These are phyloP conservation scores for Nannobrachium achirus DNA, from an alignment of 2,113 vertebrate species.

Conservation along the genomic window DNA sequence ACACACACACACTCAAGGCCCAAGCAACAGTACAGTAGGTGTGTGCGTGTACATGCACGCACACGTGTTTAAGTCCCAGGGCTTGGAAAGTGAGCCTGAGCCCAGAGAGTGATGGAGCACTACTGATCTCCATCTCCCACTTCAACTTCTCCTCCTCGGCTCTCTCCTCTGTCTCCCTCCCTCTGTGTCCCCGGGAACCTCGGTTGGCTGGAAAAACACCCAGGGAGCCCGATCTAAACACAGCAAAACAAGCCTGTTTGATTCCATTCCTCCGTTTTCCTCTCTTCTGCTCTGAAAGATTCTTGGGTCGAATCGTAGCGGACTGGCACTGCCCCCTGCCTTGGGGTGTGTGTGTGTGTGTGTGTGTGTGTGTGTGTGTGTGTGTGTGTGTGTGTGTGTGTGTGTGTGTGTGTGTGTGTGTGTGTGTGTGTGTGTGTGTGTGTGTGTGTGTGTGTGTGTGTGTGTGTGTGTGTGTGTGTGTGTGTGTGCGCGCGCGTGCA, in stretches of 20 bases:
- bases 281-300: slow-evolving; percentile 14
- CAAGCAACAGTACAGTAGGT: not conserved
- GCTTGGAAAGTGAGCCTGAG: not conserved
- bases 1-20: not conserved
- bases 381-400: not conserved
- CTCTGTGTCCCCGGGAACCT: slow-evolving; percentile 18
- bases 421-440: not conserved
- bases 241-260: slow-evolving; percentile 39
- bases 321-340: slow-evolving; percentile 29
- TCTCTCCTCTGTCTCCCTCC: not conserved
- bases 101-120: slow-evolving; percentile 13
- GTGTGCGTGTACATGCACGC: not conserved
- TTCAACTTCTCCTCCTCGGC: not conserved
- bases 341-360: slow-evolving; percentile 1
- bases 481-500: not conserved
- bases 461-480: not conserved
- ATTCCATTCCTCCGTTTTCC: slow-evolving; percentile 37
- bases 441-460: slow-evolving; percentile 6
- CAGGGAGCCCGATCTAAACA: slow-evolving; percentile 47
- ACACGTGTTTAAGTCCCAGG: not conserved
- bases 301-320: slow-evolving; percentile 19
- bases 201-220: slow-evolving; percentile 38
- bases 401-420: not conserved
- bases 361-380: not conserved
- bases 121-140: slow-evolving; percentile 9